phyloP scores from a whole-genome alignment of 2,797 vertebrate genomes.

The Tachyglossus aculeatus region DNA sequence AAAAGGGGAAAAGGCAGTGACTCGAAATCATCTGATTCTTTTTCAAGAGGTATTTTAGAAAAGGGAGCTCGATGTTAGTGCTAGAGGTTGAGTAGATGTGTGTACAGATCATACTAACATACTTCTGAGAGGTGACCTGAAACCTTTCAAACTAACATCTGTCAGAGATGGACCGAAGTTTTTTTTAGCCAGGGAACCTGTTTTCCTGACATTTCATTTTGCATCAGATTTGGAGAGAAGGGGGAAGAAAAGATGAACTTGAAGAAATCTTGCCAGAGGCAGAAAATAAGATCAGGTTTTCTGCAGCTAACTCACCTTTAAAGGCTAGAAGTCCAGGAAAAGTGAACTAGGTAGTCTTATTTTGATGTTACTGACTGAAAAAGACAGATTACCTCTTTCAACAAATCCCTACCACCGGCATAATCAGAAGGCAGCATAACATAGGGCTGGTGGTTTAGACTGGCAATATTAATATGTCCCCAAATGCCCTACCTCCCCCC shows the following conservation, averaged over 20 bases:
- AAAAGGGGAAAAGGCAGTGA: slow-evolving; percentile 75
- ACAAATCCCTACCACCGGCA: slow-evolving; percentile 62
- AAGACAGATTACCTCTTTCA: slow-evolving; percentile 73
- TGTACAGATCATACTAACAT: slow-evolving; percentile 77
- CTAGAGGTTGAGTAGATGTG: slow-evolving; percentile 77
- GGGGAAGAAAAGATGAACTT: slow-evolving; percentile 77
- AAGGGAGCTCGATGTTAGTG: slow-evolving; percentile 71
- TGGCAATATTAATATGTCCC: too few relatives aligned
- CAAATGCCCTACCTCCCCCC: too few relatives aligned
- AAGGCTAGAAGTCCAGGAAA: slow-evolving; percentile 78
- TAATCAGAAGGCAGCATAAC: slow-evolving; percentile 56
- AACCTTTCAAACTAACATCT: slow-evolving; percentile 87
- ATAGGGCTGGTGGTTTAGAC: slow-evolving; percentile 32
- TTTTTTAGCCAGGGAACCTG: slow-evolving; percentile 80
- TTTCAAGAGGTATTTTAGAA: slow-evolving; percentile 74
- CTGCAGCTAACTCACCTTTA: slow-evolving; percentile 79
- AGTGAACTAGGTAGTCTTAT: slow-evolving; percentile 78
- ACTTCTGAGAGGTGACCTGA: slow-evolving; percentile 85
- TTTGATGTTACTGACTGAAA: slow-evolving; percentile 80
- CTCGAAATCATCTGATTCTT: slow-evolving; percentile 74
- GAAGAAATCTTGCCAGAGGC: slow-evolving; percentile 81
- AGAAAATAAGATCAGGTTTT: slow-evolving; percentile 84
- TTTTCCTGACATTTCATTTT: slow-evolving; percentile 88
- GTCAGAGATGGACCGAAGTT: slow-evolving; percentile 84
- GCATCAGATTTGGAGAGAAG: slow-evolving; percentile 83